Evolutionary conservation across 2,888 invertebrate species (phyloP).

Genomic region (Microctonus hyperodae): DNA sequence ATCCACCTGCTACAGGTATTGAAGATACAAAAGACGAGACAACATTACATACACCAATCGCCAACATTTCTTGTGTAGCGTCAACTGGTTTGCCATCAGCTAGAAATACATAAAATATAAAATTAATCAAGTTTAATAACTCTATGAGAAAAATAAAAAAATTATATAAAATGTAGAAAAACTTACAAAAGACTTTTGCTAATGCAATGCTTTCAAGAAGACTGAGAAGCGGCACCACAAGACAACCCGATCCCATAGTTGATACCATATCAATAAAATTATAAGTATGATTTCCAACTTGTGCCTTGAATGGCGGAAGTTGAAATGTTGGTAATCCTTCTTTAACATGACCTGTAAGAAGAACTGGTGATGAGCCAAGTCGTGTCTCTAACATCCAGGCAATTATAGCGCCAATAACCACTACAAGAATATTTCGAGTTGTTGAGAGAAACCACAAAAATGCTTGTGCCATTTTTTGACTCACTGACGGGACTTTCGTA

Average conservation of each 20-base stretch:
- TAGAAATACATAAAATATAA: slow-evolving; percentile 48
- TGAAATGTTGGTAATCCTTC: slow-evolving; percentile 73
- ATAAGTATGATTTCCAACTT: slow-evolving; percentile 67
- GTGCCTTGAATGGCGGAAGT: slow-evolving; percentile 73
- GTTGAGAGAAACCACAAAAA: slow-evolving; percentile 77
- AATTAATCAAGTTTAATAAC: neutral
- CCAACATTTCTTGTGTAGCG: slow-evolving; percentile 76
- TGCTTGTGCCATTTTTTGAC: slow-evolving; percentile 66
- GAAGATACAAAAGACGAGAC: slow-evolving; percentile 73
- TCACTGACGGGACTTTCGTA: slow-evolving; percentile 61
- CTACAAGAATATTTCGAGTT: slow-evolving; percentile 78
- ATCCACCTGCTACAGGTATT: slow-evolving; percentile 72
- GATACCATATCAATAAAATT: slow-evolving; percentile 68
- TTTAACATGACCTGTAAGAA: slow-evolving; percentile 75
- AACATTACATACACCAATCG: slow-evolving; percentile 72
- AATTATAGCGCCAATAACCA: slow-evolving; percentile 72
- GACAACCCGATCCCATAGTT: slow-evolving; percentile 70
- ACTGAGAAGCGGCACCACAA: slow-evolving; percentile 73
- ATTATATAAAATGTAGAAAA: neutral
- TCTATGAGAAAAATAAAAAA: neutral
- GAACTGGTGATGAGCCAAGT: slow-evolving; percentile 69
- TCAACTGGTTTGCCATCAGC: slow-evolving; percentile 70
- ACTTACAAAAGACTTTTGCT: slow-evolving; percentile 74
- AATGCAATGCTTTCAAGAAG: slow-evolving; percentile 76
- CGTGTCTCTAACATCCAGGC: slow-evolving; percentile 72